Evolutionary conservation across 1,140 invertebrate species (phyloP).

Genomic region (Aphaenogaster floridana): DNA sequence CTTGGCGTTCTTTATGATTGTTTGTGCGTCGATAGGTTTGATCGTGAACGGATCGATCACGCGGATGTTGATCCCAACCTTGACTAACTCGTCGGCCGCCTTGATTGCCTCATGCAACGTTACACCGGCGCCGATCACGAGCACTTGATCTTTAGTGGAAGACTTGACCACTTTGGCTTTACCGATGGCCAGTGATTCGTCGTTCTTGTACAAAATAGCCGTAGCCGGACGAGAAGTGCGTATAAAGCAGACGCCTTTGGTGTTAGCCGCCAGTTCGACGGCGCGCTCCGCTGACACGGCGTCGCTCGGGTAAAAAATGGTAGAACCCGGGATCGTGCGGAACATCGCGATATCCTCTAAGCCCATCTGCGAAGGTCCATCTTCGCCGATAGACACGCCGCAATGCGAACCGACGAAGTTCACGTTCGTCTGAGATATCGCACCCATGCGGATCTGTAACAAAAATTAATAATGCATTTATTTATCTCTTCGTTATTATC

Average conservation of each 20-base stretch:
- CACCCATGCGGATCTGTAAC: slow-evolving; percentile 97
- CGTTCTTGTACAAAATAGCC: slow-evolving; percentile 94
- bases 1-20: slow-evolving; percentile 93
- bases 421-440: slow-evolving; percentile 99
- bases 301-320: slow-evolving; percentile 99
- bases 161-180: slow-evolving; percentile 93
- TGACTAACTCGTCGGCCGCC: slow-evolving; percentile 93
- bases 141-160: slow-evolving; percentile 91
- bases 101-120: slow-evolving; percentile 96
- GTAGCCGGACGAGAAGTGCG: slow-evolving; percentile 97
- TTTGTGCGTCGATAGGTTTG: slow-evolving; percentile 96
- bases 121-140: slow-evolving; percentile 97
- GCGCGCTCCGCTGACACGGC: slow-evolving; percentile 97
- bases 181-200: slow-evolving; percentile 94
- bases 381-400: slow-evolving; percentile 98
- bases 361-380: slow-evolving; percentile 99
- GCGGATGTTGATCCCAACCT: slow-evolving; percentile 90
- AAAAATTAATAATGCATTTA: slow-evolving; percentile 51
- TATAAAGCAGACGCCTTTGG: slow-evolving; percentile 98
- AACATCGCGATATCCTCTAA: slow-evolving; percentile 99
- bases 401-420: slow-evolving; percentile 98
- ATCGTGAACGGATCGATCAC: slow-evolving; percentile 98
- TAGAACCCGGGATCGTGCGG: slow-evolving; percentile 95
- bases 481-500: background rate
- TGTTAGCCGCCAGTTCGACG: slow-evolving; percentile 98